Evolutionary conservation across 2,888 invertebrate genomes (phyloP).

Genomic region (Aphidoletes aphidimyza): DNA sequence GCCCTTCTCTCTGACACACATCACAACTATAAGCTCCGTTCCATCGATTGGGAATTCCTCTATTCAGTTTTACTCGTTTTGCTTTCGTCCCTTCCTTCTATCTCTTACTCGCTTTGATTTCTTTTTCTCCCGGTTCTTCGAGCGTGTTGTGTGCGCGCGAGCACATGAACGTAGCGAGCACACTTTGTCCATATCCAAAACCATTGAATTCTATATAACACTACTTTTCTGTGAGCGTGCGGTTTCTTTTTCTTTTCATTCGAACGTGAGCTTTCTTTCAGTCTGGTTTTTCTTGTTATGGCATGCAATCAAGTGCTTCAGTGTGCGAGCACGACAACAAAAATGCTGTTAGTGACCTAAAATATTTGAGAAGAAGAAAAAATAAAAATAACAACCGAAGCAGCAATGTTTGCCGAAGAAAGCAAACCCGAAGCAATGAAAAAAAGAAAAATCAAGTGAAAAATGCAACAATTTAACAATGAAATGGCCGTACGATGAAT

Average conservation of each 20-base stretch:
- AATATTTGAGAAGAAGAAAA: background rate
- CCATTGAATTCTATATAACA: background rate
- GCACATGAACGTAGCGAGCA: background rate
- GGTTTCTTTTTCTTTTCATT: conserved; percentile 34
- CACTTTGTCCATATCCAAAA: background rate
- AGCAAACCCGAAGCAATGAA: background rate
- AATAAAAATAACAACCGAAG: background rate
- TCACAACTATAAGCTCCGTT: background rate
- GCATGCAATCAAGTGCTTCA: background rate
- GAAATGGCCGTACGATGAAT: background rate
- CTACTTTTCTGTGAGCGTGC: background rate
- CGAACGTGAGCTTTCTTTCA: conserved; percentile 8
- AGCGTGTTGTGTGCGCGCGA: no score
- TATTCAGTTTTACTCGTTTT: background rate
- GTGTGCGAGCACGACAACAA: background rate
- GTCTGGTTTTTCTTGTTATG: conserved; percentile 42
- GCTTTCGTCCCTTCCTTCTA: background rate
- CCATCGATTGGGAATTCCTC: background rate
- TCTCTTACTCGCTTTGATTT: background rate
- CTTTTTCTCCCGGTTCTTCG: no score
- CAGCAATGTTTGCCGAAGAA: background rate
- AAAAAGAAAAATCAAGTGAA: background rate
- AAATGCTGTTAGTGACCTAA: conserved; percentile 35
- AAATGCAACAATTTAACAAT: conserved; percentile 14
- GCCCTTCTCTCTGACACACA: conserved; percentile 41